Evolutionary conservation across 2,113 vertebrate genomes (phyloP), one percentile per base, ranked within the genome.

Genomic region (Macroglossus sobrinus): DNA sequence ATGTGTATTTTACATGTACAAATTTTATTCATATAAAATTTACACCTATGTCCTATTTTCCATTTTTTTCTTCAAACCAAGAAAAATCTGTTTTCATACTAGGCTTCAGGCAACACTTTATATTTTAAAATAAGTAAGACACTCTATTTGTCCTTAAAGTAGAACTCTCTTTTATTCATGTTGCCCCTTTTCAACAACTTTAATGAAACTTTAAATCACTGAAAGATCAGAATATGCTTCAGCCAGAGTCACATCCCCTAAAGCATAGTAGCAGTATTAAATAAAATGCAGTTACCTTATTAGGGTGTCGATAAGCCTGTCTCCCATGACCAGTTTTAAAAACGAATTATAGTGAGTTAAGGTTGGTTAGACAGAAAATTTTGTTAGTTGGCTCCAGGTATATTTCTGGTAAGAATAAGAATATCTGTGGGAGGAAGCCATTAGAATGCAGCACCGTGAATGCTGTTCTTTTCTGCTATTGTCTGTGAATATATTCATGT

Each of bases 11-110:
- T 72, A 63, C 33, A 79, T 79, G 28, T 68, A 18, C 8, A 86
- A 26, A 38, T 91, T 82, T 86, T 5, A 86, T 92, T 96, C 64
- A 35, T 81, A 69, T 79, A 90, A 93, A 90, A 91, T 53, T 40
- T 84, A 82, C 3, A 84, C 5, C 4, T 11, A 1, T 79, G 68
- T 97, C 95, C 96, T 96, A 55, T 84, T 87, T 96, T 81, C 66
- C 68, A 5, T 55, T 84, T 95, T 97, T 97, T 87, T 87, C 78
- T 96, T 91, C 63, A 86, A 84, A 95, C 66, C 47, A 89, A 82
- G 57, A 45, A 94, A 95, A 95, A 35, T 43, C 8, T 30, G 30
- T 82, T 81, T 94, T 91, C n/a, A 57, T 66, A 53, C 26, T 45
- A 87, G 9, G 2, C 55, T 55, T 0, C 35, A 84, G 53, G 69